Percentiles rank a stretch among this genome's conserved stretches.
phyloP scores from a whole-genome alignment of 2,113 vertebrate species.

The Myotis brandtii region DNA sequence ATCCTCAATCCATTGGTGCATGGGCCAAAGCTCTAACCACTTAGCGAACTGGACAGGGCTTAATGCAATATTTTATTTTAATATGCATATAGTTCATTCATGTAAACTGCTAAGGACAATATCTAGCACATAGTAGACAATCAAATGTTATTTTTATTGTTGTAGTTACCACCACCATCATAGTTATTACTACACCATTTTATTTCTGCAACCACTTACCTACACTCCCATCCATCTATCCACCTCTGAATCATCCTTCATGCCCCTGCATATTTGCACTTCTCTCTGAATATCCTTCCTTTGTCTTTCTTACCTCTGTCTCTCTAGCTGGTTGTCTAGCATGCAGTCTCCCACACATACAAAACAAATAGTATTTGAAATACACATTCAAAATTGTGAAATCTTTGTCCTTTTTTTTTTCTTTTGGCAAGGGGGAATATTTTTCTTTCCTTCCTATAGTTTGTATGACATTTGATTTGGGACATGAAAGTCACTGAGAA shows the following conservation, averaged over 20 bases:
- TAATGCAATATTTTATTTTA: not conserved
- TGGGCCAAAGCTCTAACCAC: too few relatives aligned
- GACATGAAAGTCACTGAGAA: not conserved
- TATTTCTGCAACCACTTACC: not conserved
- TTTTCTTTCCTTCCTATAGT: not conserved
- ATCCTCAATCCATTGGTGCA: too few relatives aligned
- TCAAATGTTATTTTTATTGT: not conserved
- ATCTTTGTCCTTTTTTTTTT: not conserved
- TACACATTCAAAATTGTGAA: not conserved
- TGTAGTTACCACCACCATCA: not conserved
- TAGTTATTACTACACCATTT: not conserved
- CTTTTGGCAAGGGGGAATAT: not conserved
- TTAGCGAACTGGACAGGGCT: not conserved
- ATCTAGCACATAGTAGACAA: not conserved
- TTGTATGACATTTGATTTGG: not conserved
- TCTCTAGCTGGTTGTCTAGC: not conserved
- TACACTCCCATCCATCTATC: accelerated
- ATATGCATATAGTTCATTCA: not conserved
- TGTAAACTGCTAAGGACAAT: not conserved
- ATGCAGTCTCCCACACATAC: accelerated
- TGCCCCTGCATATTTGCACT: not conserved
- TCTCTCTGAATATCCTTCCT: not conserved
- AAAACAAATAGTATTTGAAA: not conserved
- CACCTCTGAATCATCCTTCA: too few relatives aligned
- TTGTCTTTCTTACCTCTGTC: not conserved